A percentile compares a stretch with the other conserved stretches of the same genome.
These are phyloP conservation scores for Thunnus thynnus DNA, from an alignment of 2,113 vertebrate species.

Conservation along the genomic window DNA sequence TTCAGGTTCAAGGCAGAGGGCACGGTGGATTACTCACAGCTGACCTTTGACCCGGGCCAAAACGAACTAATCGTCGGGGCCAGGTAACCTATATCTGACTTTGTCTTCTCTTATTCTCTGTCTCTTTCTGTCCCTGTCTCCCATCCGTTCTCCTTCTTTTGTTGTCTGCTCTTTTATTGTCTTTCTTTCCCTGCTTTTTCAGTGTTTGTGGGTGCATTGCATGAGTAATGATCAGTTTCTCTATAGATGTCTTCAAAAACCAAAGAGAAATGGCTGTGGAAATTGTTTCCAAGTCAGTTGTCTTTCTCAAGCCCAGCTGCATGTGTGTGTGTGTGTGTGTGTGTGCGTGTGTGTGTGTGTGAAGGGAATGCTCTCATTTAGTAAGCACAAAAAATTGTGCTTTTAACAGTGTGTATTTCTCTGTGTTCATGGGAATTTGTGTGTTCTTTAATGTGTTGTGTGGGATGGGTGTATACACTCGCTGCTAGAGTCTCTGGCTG, in stretches of 20 bases:
- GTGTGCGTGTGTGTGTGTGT: slow-evolving; percentile 11
- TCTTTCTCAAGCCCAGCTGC: slow-evolving; percentile 46
- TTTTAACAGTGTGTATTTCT: not conserved
- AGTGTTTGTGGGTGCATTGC: slow-evolving; percentile 28
- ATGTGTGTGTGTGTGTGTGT: slow-evolving; percentile 5
- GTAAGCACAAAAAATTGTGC: not conserved
- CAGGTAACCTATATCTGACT: slow-evolving; percentile 86
- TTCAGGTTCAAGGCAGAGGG: slow-evolving; percentile 92
- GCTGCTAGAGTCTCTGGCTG: slow-evolving; percentile 20
- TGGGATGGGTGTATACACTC: not conserved
- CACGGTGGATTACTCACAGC: slow-evolving; percentile 96
- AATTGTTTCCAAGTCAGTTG: slow-evolving; percentile 53
- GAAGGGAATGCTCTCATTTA: not conserved
- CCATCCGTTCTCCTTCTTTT: slow-evolving; percentile 14
- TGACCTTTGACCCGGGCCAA: slow-evolving; percentile 96
- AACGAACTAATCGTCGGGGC: slow-evolving; percentile 97
- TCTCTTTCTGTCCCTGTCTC: not conserved
- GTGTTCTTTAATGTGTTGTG: not conserved
- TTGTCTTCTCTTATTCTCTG: not conserved
- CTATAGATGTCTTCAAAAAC: slow-evolving; percentile 55
- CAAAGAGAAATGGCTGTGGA: slow-evolving; percentile 47
- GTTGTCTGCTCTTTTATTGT: slow-evolving; percentile 38
- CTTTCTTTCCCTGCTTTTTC: slow-evolving; percentile 24
- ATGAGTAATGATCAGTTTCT: slow-evolving; percentile 70
- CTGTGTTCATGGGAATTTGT: not conserved